Evolutionary conservation across 2,113 vertebrate genomes (phyloP).

Genomic region (Cheirogaleus medius): DNA sequence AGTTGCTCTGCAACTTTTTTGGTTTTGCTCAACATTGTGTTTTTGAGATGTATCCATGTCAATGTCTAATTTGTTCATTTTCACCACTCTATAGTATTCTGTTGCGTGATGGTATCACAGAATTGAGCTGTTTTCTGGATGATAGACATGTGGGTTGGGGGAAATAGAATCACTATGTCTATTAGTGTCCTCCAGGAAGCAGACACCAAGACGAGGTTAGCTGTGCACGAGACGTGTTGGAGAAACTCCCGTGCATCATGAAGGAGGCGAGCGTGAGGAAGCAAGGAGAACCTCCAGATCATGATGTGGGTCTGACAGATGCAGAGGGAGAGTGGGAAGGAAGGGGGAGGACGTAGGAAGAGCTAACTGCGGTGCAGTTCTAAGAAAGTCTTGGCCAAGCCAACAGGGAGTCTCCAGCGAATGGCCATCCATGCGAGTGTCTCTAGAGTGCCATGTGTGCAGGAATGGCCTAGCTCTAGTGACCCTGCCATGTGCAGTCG

Average conservation of each 20-base stretch:
- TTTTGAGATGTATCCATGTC: not conserved
- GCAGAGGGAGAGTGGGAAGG: not conserved
- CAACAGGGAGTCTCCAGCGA: not conserved
- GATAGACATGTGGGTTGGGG: not conserved
- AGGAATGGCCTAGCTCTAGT: not conserved
- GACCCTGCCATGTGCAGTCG: not conserved
- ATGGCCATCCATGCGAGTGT: not conserved
- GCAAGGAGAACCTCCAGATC: not conserved
- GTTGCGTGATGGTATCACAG: not conserved
- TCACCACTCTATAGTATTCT: not conserved
- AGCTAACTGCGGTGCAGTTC: not conserved
- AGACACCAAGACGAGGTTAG: not conserved
- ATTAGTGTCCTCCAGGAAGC: not conserved
- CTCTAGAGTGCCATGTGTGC: not conserved
- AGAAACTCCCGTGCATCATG: not conserved
- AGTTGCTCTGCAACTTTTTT: not conserved
- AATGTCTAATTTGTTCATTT: not conserved
- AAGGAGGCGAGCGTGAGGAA: accelerated
- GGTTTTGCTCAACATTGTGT: not conserved
- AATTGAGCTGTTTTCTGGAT: not conserved
- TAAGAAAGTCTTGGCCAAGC: not conserved
- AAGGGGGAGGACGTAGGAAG: not conserved
- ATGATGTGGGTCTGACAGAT: not conserved
- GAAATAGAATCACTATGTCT: not conserved
- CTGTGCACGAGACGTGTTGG: not conserved